Base-by-base conservation (phyloP, 2,888 invertebrate species). In the Falcaria lacertinaria region DNA sequence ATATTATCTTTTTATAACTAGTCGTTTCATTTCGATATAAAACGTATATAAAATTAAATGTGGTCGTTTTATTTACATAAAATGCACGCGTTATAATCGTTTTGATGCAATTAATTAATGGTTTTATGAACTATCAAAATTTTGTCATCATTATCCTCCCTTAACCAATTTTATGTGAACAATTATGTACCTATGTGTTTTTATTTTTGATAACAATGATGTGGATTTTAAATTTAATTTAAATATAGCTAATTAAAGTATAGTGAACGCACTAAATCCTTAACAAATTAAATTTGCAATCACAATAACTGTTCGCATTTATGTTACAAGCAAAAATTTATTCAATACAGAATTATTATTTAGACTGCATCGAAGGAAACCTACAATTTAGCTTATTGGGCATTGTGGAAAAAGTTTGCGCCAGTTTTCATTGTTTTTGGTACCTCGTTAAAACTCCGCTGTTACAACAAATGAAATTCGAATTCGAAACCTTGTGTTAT, bases 371-470 rank as follows among this genome's bases (percentile, higher is more conserved):
- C 47, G 41, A 38, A 44, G 45, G 49, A 60, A 60, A 56, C 45
- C 54, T 57, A 59, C 15, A 34, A 34, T 60, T 64, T 63, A 60
- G 53, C n/a, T 52, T 44, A 38, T 52, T 44, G 45, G 50, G 54
- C 56, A 56, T 58, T 60, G 57, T 60, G 41, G 46, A 43, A 16
- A 60, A 66, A 64, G 52, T 63, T 68, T 52, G 41, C 53, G 47
- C 42, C 46, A 40, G 48, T 60, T 57, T n/a, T 61, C 60, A 58
- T 62, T 63, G 61, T 58, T 60, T 60, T 59, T 52, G 44, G 50
- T 60, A 64, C 52, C 63, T 69, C 64, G 64, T 69, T 69, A 69
- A 60, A 69, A 64, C 64, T 34, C 13, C 11, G 13, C 11, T 33
- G 13, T 6, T 4, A 19, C 3, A 11, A 28, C 11, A 28, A 7